Evolutionary conservation across 2,797 vertebrate species (phyloP).

Genomic region (Margarornis squamiger): DNA sequence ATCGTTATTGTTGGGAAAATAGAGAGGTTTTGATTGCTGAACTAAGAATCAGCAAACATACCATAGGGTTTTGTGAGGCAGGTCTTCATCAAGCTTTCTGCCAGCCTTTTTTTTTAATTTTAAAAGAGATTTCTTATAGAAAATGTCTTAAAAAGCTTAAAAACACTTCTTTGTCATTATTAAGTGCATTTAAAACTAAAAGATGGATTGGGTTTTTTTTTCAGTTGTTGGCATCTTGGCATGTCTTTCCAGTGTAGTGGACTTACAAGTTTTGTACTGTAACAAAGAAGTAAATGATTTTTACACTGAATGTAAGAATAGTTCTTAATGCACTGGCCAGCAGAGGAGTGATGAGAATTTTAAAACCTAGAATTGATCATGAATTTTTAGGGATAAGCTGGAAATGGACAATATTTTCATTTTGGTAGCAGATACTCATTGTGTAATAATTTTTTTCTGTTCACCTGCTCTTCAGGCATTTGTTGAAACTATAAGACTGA

Average conservation of each 20-base stretch:
- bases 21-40: neutral
- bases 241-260: neutral
- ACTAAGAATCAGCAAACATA: neutral
- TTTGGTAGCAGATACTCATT: neutral
- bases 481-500: conserved; percentile 84
- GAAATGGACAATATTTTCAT: neutral
- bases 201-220: neutral
- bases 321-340: neutral
- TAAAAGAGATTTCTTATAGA: neutral
- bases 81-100: neutral
- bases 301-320: neutral
- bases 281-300: neutral
- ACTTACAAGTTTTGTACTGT: neutral
- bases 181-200: neutral
- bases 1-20: neutral
- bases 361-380: neutral
- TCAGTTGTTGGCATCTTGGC: neutral
- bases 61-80: neutral
- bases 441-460: neutral
- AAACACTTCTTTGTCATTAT: neutral
- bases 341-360: neutral
- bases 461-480: conserved; percentile 76
- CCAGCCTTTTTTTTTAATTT: neutral
- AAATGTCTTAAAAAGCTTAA: neutral
- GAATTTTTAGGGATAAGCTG: neutral